Conservation (phyloP, 2,888 invertebrate species). For the Bombylius major region DNA sequence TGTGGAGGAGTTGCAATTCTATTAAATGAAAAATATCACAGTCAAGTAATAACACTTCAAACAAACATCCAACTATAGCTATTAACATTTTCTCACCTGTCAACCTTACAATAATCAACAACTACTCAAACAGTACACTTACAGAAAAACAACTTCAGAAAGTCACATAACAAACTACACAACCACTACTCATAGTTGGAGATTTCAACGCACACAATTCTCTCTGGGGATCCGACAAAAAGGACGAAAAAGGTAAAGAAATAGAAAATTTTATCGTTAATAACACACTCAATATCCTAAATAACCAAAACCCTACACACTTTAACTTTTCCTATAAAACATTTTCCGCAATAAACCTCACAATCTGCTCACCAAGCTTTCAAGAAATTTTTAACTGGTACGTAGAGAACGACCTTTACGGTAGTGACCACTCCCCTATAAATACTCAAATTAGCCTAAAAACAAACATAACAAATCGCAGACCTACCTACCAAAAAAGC, state of each 20-base stretch:
- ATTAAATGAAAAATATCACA: not conserved
- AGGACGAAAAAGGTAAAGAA: not conserved
- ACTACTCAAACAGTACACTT: not conserved
- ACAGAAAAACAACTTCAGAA: not conserved
- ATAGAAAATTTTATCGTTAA: not conserved
- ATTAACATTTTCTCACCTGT: not conserved
- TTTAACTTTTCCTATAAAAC: not conserved
- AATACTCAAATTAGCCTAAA: not conserved
- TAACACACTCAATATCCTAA: not conserved
- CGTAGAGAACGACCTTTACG: not conserved
- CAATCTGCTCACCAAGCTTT: not conserved
- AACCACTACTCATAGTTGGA: not conserved
- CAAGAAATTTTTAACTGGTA: slow-evolving; percentile 1
- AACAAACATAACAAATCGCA: not conserved
- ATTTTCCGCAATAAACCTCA: not conserved
- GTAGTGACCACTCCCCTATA: slow-evolving; percentile 6
- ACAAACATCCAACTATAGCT: not conserved
- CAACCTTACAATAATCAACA: slow-evolving; percentile 1
- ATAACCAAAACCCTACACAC: not conserved
- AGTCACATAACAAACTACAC: not conserved
- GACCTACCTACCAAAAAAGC: not conserved
- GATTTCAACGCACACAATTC: not conserved
- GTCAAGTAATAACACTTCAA: not conserved
- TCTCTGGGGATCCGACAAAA: not conserved
- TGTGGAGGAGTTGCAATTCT: not conserved